Base-by-base conservation (phyloP, 2,888 invertebrate genomes). In the Cataglyphis livida region DNA sequence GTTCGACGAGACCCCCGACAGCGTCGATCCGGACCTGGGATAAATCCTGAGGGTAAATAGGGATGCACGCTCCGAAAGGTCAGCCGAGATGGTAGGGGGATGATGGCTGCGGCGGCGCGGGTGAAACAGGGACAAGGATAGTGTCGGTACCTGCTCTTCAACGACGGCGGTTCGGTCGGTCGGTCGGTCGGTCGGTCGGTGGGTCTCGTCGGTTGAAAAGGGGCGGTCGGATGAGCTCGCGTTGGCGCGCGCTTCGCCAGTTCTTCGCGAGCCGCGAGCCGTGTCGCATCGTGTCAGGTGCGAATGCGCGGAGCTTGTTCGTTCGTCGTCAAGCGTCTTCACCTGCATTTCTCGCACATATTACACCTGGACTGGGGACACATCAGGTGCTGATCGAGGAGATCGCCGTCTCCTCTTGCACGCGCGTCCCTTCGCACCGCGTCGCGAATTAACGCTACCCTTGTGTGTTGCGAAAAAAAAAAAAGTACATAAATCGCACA, bases 261-360 rank as follows among this genome's bases (percentile, higher is more conserved):
- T 93, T 91, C 86, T 90, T 91, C 93, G 93, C 92, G 93, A 92
- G 91, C 91, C 93, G 92, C 92, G 93, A 91, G 89, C 88, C 88
- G 90, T 87, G 87, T 83, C 86, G 89, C 82, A 83, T 25, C 65
- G 68, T 64, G 62, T 48, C 66, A 68, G 81, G 65, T 87, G 86
- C 62, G 38, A 76, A 61, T 79, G 65, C 65, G 84, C 76, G 68
- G 64, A 70, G 51, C 38, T 35, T 18, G 32, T 48, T 48, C 48
- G 48, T n/a, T 18, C 6, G 18, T 41, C 41, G 41, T 6, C 18
- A 18, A 48, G 5, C 48, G n/a, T 51, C 35, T 75, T 64, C 18
- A 28, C 12, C 10, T 59, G 21, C n/a, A 12, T 28, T 3, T 25
- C 25, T 38, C n/a, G n/a, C 89, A 87, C 86, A 86, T 89, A 89